Evolutionary conservation across 1,140 invertebrate genomes (phyloP).

Genomic region (Saxidomus purpurata): DNA sequence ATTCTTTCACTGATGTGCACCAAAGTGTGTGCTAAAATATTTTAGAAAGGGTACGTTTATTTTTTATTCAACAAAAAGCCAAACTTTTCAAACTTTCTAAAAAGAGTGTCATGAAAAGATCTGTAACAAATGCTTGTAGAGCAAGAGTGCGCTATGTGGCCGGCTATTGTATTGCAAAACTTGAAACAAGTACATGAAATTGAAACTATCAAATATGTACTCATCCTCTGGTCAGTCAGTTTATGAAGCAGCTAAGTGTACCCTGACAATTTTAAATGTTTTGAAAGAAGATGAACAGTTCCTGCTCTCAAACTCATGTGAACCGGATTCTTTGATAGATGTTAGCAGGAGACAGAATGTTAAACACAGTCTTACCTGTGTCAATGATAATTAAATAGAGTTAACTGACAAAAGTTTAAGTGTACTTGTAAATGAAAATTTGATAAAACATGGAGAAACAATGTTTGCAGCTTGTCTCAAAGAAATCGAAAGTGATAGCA

Average conservation of each 20-base stretch:
- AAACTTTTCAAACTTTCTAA: neutral
- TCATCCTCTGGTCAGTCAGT: no score
- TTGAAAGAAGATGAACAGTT: no score
- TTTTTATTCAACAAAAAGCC: neutral
- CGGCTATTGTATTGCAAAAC: neutral
- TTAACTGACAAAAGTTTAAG: no score
- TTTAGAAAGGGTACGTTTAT: neutral
- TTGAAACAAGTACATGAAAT: neutral
- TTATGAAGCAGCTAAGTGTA: no score
- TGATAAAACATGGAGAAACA: neutral
- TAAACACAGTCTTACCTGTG: no score
- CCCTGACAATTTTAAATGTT: no score
- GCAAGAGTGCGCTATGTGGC: conserved; percentile 28
- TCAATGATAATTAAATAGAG: no score
- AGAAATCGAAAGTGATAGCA: neutral
- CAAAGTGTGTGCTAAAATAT: conserved; percentile 24
- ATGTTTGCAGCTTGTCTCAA: neutral
- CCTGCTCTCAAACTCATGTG: no score
- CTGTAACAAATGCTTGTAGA: conserved; percentile 21
- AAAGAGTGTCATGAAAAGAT: neutral
- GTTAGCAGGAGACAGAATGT: no score
- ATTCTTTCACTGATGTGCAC: conserved; percentile 21
- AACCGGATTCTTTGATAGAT: no score
- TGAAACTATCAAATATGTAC: no score
- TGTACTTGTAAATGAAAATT: no score